Base-by-base conservation (phyloP, 2,888 invertebrate species). In the Agriopis marginaria region DNA sequence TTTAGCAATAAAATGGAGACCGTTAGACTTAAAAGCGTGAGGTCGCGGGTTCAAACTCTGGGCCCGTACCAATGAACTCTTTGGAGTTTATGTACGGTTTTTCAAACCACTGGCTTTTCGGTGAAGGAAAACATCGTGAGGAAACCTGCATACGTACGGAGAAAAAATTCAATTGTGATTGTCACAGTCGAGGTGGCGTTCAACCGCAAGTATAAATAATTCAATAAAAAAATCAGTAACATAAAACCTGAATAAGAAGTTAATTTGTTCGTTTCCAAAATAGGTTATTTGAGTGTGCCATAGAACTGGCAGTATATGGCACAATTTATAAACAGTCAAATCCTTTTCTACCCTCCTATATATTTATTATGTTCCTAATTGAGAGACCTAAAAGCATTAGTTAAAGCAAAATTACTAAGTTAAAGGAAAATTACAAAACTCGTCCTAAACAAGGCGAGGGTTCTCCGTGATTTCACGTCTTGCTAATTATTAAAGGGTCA, bases 291-390 rank as follows among this genome's bases (percentile, higher is more conserved):
- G 32, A 59, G 53, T 65, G 59, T 9, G 8, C 42, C 11, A 7
- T 39, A 10, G 39, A 50, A 10, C 17, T 17, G 11, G n/a, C 12
- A 42, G 7, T 44, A 51, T 17, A n/a, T 58, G 50, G 17, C 45
- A 11, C 44, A 23, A 59, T 59, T 45, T 53, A 59, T 59, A 42
- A 49, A 23, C 53, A 47, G 1, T 47, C 14, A 32, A 7, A 47
- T 55, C 53, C 23, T 23, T 47, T 58, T 47, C 58, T 63, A 58
- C 49, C 59, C 49, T 32, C 59, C 47, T 11, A n/a, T 62, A 44
- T 49, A 55, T 39, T 54, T 66, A 61, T 63, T 60, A 59, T 42
- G 11, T 50, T 45, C 10, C 40, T 68, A 68, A 68, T 68, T 63
- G 61, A 49, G 47, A 63, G 40, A 49, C 44, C 42, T 59, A 56